Base-by-base conservation (phyloP, 1,140 invertebrate species). In the Aleiodes sp. region DNA sequence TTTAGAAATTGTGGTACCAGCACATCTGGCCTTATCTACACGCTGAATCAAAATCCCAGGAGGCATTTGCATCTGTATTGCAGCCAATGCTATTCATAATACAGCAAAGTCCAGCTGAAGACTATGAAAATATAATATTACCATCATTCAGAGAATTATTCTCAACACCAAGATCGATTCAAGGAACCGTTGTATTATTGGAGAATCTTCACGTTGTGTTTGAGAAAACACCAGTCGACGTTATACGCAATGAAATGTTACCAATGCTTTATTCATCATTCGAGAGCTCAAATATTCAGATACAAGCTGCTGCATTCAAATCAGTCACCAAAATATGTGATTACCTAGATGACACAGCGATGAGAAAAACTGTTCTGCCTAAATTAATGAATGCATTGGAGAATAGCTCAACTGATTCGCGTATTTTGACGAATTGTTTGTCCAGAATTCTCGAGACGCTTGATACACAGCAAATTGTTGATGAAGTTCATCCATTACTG, bases 1-100 rank as follows among this genome's bases (percentile, higher is more conserved):
- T 68, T 39, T 87, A 99, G 96, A 98, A 98, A 94, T 86, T 98
- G 14, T 95, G 96, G 91, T 98, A 96, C 87, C 93, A 95, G 83
- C 94, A 96, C 81, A 92, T 98, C 26, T 96, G 97, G 93, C 96
- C 96, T 16, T 93, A 92, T 78, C 87, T 99, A 56, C 91, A 94
- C 78, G 88, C 91, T 60, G 96, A 98, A 84, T 91, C 97, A 81
- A 89, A 91, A 77, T 92, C 91, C 31, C 90, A 93, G 62, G 96
- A 98, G 79, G 93, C 96, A 12, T 87, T 97, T 57, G 93, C 95
- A 0, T 92, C 94, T 0, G 96, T 96, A 3, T 87, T 99, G 29
- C 93, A 96, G 76, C 94, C 96, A 0, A 91, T 98, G 63, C 88
- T 98, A 56, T 92, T 92, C 80, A 91, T 98, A 67, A 93, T 97